phyloP scores from a whole-genome alignment of 2,113 vertebrate genomes.

The Sturnus vulgaris region DNA sequence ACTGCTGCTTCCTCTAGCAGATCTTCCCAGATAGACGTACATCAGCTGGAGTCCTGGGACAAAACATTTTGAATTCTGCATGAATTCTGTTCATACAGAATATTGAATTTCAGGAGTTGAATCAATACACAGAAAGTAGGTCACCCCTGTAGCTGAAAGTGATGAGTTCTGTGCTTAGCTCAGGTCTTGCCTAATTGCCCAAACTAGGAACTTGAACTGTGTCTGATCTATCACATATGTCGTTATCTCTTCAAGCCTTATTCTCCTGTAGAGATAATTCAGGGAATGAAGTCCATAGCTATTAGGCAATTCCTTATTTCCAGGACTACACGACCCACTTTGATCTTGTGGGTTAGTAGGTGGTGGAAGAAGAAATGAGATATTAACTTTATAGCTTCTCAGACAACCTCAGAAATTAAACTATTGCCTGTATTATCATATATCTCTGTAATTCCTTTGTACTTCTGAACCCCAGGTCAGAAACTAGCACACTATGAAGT shows the following conservation, averaged over 20 bases:
- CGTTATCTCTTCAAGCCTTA: conserved; percentile 3
- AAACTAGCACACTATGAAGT: conserved; percentile 21
- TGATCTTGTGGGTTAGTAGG: conserved; percentile 37
- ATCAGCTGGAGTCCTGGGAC: neutral
- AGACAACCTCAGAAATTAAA: conserved; percentile 58
- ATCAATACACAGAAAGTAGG: conserved; percentile 29
- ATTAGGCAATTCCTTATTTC: conserved; percentile 47
- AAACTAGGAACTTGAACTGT: neutral
- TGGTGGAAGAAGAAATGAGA: conserved; percentile 25
- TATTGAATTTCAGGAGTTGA: neutral
- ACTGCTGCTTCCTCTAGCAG: neutral
- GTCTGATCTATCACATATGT: conserved; percentile 37
- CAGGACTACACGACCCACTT: neutral
- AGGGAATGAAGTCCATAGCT: neutral
- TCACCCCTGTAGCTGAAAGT: neutral
- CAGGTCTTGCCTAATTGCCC: conserved; percentile 18
- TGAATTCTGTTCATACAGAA: neutral
- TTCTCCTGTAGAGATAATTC: conserved; percentile 10
- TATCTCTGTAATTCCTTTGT: conserved; percentile 52
- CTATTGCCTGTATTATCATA: conserved; percentile 38
- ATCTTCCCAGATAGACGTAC: neutral
- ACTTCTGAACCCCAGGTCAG: conserved; percentile 46
- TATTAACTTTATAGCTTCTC: conserved; percentile 40
- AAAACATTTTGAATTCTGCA: neutral
- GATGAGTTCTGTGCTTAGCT: neutral